These are phyloP conservation scores for Spilosoma lubricipeda DNA, from an alignment of 2,888 invertebrate species.

Conservation along the genomic window DNA sequence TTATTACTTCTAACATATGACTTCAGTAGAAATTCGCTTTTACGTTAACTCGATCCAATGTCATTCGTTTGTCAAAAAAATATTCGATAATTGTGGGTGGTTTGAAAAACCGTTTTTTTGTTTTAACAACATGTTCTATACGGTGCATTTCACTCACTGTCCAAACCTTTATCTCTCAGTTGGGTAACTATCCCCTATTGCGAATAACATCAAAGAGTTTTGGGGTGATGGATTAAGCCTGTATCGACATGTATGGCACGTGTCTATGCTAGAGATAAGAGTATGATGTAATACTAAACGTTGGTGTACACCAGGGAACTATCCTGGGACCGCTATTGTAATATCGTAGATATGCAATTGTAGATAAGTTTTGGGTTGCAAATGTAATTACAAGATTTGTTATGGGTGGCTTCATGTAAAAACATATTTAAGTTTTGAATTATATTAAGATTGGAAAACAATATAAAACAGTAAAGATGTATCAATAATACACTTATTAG, in stretches of 20 bases:
- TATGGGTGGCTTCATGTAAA: background rate
- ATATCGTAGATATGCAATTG: constrained; percentile 43
- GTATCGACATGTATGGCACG: constrained; percentile 74
- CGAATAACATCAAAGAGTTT: constrained; percentile 77
- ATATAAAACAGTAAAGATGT: no score
- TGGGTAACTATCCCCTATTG: constrained; percentile 55
- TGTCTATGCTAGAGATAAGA: constrained; percentile 68
- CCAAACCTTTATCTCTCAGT: constrained; percentile 47
- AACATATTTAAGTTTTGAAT: background rate
- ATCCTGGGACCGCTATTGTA: constrained; percentile 24
- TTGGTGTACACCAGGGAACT: constrained; percentile 34
- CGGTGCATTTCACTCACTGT: constrained; percentile 18
- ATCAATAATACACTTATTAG: no score
- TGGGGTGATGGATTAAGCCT: constrained; percentile 78
- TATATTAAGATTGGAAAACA: no score
- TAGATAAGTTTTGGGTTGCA: constrained; percentile 29
- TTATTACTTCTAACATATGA: no score
- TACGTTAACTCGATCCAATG: background rate
- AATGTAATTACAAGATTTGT: constrained; percentile 31
- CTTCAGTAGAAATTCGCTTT: background rate
- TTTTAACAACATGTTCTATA: constrained; percentile 27
- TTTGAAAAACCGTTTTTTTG: background rate
- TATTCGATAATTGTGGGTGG: background rate
- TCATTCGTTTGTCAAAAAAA: background rate
- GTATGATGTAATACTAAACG: constrained; percentile 52